A percentile compares a stretch with the other conserved stretches of the same genome.
Conservation (phyloP, 1,140 invertebrate genomes). For the Zaprionus ghesquierei region DNA sequence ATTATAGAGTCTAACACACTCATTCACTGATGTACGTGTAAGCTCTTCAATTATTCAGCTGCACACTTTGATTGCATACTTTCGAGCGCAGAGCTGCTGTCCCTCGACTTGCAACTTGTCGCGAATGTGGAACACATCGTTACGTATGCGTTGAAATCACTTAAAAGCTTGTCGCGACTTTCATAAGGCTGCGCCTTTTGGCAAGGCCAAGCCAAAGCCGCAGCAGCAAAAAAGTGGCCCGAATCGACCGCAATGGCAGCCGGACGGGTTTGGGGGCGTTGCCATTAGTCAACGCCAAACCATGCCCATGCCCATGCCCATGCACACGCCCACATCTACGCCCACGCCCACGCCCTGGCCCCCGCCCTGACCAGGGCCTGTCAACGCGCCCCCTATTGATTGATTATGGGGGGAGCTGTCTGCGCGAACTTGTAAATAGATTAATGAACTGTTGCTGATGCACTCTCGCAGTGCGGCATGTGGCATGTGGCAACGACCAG, state of each 20-base stretch:
- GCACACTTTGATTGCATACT: background rate
- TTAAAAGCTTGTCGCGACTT: background rate
- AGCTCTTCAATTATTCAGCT: background rate
- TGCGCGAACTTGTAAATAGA: conserved; percentile 81
- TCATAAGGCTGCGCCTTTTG: background rate
- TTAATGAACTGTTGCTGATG: conserved; percentile 78
- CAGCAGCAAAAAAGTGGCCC: background rate
- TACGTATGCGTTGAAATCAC: background rate
- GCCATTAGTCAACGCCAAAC: conserved; percentile 39
- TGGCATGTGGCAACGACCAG: background rate
- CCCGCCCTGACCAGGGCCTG: background rate
- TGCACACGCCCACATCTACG: no score
- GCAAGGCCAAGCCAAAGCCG: background rate
- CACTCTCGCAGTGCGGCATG: conserved; percentile 32
- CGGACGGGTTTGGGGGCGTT: background rate
- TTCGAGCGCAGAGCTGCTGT: background rate
- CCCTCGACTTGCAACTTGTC: background rate
- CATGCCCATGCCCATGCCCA: conserved; percentile 23
- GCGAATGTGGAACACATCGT: background rate
- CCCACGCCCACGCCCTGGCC: no score
- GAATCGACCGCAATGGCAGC: conserved; percentile 6
- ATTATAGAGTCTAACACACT: no score
- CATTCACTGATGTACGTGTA: background rate
- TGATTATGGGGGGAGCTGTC: conserved; percentile 77
- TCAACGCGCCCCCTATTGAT: conserved; percentile 64